Evolutionary conservation across 1,140 invertebrate species (phyloP).

Genomic region (Phocides pigmalion): DNA sequence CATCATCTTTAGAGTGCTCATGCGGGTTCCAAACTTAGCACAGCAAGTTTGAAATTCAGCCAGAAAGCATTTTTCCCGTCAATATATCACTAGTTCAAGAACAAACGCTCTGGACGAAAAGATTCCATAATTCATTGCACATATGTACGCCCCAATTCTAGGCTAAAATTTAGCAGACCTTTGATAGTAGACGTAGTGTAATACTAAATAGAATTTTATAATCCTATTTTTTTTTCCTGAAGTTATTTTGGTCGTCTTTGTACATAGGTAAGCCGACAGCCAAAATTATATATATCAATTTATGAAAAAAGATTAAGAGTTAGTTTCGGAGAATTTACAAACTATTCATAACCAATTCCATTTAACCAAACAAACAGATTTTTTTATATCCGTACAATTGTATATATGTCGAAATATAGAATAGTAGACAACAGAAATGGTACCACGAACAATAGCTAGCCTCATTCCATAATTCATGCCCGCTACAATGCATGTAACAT

Average conservation of each 20-base stretch:
- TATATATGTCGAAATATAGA: background rate
- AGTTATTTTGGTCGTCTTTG: no score
- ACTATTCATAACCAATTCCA: no score
- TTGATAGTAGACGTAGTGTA: no score
- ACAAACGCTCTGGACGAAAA: constrained; percentile 15
- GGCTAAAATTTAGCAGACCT: background rate
- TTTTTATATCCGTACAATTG: background rate
- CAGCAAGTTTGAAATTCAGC: constrained; percentile 32
- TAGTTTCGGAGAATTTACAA: no score
- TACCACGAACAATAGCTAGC: constrained; percentile 13
- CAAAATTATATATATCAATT: no score
- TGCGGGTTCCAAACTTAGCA: constrained; percentile 23
- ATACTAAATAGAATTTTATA: no score
- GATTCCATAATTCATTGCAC: constrained; percentile 18
- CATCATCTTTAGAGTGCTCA: constrained; percentile 27
- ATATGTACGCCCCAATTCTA: constrained; percentile 1
- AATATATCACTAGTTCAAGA: constrained; percentile 23
- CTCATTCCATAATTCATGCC: constrained; percentile 20
- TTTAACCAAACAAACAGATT: background rate
- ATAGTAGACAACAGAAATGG: constrained; percentile 2
- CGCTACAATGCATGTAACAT: constrained; percentile 9
- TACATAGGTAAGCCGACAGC: no score
- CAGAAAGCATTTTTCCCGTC: constrained; percentile 27
- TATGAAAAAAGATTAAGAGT: no score
- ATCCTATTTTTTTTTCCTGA: no score